phyloP scores from a whole-genome alignment of 1,140 invertebrate genomes.

The Macrobrachium rosenbergii region DNA sequence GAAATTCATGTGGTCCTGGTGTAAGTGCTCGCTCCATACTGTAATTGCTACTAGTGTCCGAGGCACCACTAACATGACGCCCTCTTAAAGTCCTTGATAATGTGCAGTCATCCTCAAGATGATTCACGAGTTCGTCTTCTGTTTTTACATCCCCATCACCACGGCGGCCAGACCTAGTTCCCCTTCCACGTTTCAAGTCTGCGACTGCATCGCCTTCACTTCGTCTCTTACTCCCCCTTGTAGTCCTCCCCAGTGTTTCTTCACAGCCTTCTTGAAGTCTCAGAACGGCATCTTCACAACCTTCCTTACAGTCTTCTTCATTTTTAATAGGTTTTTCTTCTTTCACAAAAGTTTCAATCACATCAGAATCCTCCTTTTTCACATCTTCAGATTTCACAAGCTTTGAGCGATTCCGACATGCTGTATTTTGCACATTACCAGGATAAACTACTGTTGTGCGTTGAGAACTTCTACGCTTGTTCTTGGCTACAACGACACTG shows the following conservation, averaged over 20 bases:
- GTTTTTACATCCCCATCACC: slow-evolving; percentile 35
- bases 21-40: slow-evolving; percentile 50
- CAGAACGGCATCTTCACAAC: slow-evolving; percentile 36
- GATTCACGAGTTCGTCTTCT: slow-evolving; percentile 53
- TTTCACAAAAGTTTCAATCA: slow-evolving; percentile 27
- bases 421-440: slow-evolving; percentile 7
- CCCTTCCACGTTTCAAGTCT: slow-evolving; percentile 48
- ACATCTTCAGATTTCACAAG: slow-evolving; percentile 37
- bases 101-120: slow-evolving; percentile 45
- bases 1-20: slow-evolving; percentile 42
- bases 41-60: slow-evolving; percentile 61
- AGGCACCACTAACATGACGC: slow-evolving; percentile 56
- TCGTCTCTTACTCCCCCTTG: slow-evolving; percentile 41
- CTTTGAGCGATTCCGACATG: slow-evolving; percentile 38
- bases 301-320: slow-evolving; percentile 34
- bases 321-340: slow-evolving; percentile 43
- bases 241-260: slow-evolving; percentile 47
- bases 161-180: slow-evolving; percentile 36
- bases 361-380: slow-evolving; percentile 32
- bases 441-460: slow-evolving; percentile 33
- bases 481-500: slow-evolving; percentile 24
- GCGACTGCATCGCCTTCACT: slow-evolving; percentile 42
- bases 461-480: slow-evolving; percentile 47
- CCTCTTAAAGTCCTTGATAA: slow-evolving; percentile 34
- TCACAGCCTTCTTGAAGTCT: slow-evolving; percentile 40